Evolutionary conservation across 2,797 vertebrate species (phyloP), one percentile per base, ranked within the genome.

Genomic region (Coreius guichenoti): DNA sequence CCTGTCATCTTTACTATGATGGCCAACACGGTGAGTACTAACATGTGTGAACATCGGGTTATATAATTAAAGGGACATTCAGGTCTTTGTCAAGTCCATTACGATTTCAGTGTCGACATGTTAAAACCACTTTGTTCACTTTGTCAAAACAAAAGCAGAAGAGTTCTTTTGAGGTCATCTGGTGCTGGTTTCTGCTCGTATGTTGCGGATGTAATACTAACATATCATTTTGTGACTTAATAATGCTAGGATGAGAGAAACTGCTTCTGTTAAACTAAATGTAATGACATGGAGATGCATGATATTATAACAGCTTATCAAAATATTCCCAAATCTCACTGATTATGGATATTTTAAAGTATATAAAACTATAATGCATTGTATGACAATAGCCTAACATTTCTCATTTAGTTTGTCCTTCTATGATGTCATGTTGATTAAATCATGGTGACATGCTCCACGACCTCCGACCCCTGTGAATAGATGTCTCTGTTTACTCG

Each of bases 21-120:
- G 91, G 87, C 91, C 81, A 91, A 89, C 67, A 72, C 82, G 61
- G 91, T 90, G 31, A 90, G 91, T 65, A 8, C 61, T 63, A 2
- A 63, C 13, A 1, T 2, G 26, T 49, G 56, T 82, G 19, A 26
- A 36, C 56, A 26, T 26, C 14, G 74, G 17, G 14, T 67, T 73
- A 33, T 61, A 49, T 31, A 26, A 69, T 61, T 45, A 61, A 81
- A 26, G 3, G 19, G 69, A 47, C 7, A 3, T 68, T 70, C 8
- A 19, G 3, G 5, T 39, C 19, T 80, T 36, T 67, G 17, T 45
- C 69, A 47, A 8, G 14, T 72, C 39, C 49, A 3, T 76, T 56
- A 39, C 4, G 6, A 7, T 58, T 58, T 54, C 54, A 58, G 51
- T 76, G 51, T 77, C 51, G 39, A 26, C 51, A 77, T 39, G 51